Base-by-base conservation (phyloP, 2,113 vertebrate genomes). In the Vulpes lagopus region DNA sequence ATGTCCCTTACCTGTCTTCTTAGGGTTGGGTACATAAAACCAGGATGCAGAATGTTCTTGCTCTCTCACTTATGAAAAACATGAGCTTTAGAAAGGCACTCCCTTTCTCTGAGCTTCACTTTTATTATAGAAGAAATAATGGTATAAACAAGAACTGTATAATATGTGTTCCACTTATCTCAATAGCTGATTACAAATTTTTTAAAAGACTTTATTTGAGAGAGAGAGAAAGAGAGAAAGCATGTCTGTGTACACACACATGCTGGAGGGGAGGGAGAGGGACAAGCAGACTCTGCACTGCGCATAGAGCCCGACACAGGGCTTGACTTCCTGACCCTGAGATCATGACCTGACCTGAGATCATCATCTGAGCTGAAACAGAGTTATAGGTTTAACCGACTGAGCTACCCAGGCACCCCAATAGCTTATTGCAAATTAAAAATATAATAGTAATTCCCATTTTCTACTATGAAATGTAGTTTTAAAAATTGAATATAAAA, bases 401-500 rank as follows among this genome's bases (percentile, higher is more conserved):
- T 69, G 30, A 69, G 17, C 32, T 17, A 69, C 67, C 67, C 67
- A 69, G 67, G 67, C 67, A 35, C 32, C 67, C 16, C 38, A 83
- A 92, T 82, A 49, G 51, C 6, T 76, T 94, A 5, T 11, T 96
- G 23, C n/a, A 97, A 91, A 55, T 65, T 91, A 73, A 97, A 91
- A 67, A 57, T 23, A 73, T 8, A 62, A 35, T 23, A 78, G 64
- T 60, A 15, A 27, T 80, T 3, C 43, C 76, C 8, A 57, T 89
- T 91, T 94, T 86, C 17, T 51, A 71, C 23, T 43, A 59, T 19
- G 38, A 64, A 3, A 22, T 59, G 9, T n/a, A 71, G 23, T 67
- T 89, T 74, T 80, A 19, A 65, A 64, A 86, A 67, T 91, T 1
- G 51, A 49, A 73, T 60, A 62, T 20, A 59, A 67, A 55, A 84